Base-by-base conservation (phyloP, 2,113 vertebrate species). In the Upupa epops region DNA sequence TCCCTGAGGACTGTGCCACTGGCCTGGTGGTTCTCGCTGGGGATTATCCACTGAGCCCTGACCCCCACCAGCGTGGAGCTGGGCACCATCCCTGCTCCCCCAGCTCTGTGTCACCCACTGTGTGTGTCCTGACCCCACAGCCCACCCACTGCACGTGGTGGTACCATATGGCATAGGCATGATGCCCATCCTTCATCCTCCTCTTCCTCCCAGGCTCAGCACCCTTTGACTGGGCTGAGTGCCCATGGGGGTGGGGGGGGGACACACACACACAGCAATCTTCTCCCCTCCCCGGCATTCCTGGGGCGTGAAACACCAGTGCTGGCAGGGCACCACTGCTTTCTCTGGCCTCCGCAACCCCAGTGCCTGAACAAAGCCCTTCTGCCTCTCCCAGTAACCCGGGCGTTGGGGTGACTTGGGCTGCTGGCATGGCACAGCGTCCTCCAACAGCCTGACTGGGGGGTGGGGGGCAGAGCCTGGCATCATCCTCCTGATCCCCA, bases 251-350 rank as follows among this genome's bases (percentile, higher is more conserved):
- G 85, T 42, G 59, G 83, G 26, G 59, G 55, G 68, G 59, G 59
- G 78, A 85, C n/a, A n/a, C n/a, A n/a, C n/a, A 61, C 36, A 36
- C 87, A n/a, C 78, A 70, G 78, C 1, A 25, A 59, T 88, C 83
- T 86, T 83, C 72, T 92, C 92, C 58, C 91, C 86, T 93, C 96
- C 96, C 95, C 91, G 76, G 97, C 95, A 97, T 97, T 97, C 96
- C 96, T 96, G 49, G 94, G 95, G 86, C 91, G 92, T 96, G 97
- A 97, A 96, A 82, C 92, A 96, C 94, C 93, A 91, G 96, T 91
- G 95, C 97, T 97, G 97, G 95, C 95, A 96, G 92, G 93, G 94
- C 93, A 95, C 60, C 88, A 82, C 83, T 89, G 92, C 91, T 93
- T 94, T 89, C 90, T 88, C 88, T 94, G 95, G 95, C 95, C 94